Conservation (phyloP, 1,140 invertebrate species). For the Artemia franciscana region DNA sequence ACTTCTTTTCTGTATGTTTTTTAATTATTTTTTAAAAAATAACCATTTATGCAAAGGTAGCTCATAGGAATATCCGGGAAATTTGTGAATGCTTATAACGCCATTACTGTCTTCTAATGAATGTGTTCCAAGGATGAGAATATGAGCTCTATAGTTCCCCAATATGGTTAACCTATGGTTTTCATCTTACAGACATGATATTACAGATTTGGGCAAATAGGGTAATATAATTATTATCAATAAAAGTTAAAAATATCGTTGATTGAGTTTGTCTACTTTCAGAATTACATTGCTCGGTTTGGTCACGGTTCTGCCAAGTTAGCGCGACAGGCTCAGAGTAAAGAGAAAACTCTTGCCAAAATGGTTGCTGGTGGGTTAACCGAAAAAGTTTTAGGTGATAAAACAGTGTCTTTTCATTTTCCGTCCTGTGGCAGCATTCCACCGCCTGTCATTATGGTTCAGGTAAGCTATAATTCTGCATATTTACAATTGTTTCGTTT, state of each 20-base stretch:
- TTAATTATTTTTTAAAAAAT: too few relatives aligned
- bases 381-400: conserved; percentile 74
- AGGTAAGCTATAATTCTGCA: conserved; percentile 27
- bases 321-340: conserved; percentile 92
- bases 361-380: conserved; percentile 95
- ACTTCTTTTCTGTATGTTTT: too few relatives aligned
- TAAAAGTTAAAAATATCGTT: conserved; percentile 11
- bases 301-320: conserved; percentile 97
- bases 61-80: too few relatives aligned
- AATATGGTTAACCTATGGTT: neutral
- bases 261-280: conserved; percentile 15
- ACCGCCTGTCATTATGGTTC: conserved; percentile 97
- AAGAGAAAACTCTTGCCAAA: conserved; percentile 96
- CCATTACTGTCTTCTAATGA: too few relatives aligned
- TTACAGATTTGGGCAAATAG: neutral
- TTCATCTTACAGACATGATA: conserved; percentile 3
- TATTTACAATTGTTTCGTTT: too few relatives aligned
- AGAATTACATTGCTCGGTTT: conserved; percentile 96
- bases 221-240: neutral
- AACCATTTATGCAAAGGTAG: too few relatives aligned
- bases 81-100: too few relatives aligned
- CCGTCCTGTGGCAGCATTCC: conserved; percentile 88
- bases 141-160: neutral
- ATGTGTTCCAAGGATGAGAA: neutral
- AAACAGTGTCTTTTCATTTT: conserved; percentile 81